These are phyloP conservation scores for Pristionchus pacificus DNA, from an alignment of 1,140 invertebrate species.

Conservation along the genomic window DNA sequence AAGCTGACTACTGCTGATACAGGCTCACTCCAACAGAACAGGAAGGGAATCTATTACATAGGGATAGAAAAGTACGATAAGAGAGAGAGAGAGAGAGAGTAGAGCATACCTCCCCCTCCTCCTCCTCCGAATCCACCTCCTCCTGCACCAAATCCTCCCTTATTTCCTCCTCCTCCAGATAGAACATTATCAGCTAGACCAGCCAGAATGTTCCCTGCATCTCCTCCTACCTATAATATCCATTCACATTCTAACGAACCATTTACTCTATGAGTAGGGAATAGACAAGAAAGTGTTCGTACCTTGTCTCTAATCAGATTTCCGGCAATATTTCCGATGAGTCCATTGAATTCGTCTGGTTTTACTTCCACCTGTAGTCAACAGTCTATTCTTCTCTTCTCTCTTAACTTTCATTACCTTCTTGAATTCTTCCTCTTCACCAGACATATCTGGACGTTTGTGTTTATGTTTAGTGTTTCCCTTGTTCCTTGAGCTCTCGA, in stretches of 20 bases:
- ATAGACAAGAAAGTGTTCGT: slow-evolving; percentile 5
- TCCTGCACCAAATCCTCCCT: slow-evolving; percentile 24
- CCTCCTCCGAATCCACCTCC: slow-evolving; percentile 16
- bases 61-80: not conserved
- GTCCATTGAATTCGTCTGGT: slow-evolving; percentile 52
- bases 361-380: slow-evolving; percentile 45
- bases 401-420: not conserved
- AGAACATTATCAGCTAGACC: slow-evolving; percentile 29
- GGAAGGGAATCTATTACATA: not conserved
- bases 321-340: slow-evolving; percentile 55
- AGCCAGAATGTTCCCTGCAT: slow-evolving; percentile 33
- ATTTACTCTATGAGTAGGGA: not conserved
- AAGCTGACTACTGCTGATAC: not conserved
- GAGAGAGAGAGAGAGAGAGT: not conserved
- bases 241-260: not conserved
- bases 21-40: no score
- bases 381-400: no score
- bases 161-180: slow-evolving; percentile 19
- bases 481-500: no score
- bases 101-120: slow-evolving; percentile 5
- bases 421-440: not conserved
- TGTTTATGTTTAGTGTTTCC: no score
- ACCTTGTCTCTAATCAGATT: slow-evolving; percentile 48
- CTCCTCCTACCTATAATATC: slow-evolving; percentile 30
- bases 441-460: no score